Conservation (phyloP, 1,140 invertebrate species). For the Saccostrea echinata region DNA sequence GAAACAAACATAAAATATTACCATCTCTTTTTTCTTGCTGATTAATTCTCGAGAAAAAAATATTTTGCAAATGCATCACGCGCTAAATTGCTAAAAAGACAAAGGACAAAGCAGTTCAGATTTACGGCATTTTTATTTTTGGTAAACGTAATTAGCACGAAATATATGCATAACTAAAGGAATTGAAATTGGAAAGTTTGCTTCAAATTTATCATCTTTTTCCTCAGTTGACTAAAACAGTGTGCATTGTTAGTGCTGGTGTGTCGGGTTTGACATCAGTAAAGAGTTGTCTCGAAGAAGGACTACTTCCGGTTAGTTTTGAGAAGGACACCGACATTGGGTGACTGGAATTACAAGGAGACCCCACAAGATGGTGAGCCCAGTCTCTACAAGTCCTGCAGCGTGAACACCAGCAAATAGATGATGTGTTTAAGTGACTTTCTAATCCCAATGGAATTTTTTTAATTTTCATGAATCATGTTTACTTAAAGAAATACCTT, state of each 20-base stretch:
- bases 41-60: too few relatives aligned
- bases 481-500: slow-evolving; percentile 78
- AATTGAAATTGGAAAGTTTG: too few relatives aligned
- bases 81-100: too few relatives aligned
- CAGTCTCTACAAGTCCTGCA: slow-evolving; percentile 74
- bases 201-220: too few relatives aligned
- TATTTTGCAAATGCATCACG: too few relatives aligned
- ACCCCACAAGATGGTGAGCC: slow-evolving; percentile 59
- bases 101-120: too few relatives aligned
- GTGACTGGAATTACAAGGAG: slow-evolving; percentile 73
- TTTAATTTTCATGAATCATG: slow-evolving; percentile 81
- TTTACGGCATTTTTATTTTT: too few relatives aligned
- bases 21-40: too few relatives aligned
- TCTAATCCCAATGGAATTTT: slow-evolving; percentile 79
- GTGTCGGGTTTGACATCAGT: slow-evolving; percentile 78
- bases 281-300: slow-evolving; percentile 80
- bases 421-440: too few relatives aligned
- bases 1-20: too few relatives aligned
- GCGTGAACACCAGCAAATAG: slow-evolving; percentile 82
- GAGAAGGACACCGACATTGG: slow-evolving; percentile 76
- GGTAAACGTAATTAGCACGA: too few relatives aligned
- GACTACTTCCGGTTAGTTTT: slow-evolving; percentile 79
- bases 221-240: not conserved
- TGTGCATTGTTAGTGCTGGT: slow-evolving; percentile 79
- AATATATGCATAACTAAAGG: too few relatives aligned